These are phyloP conservation scores for Mylabris phalerata DNA, from an alignment of 1,140 invertebrate genomes.

Conservation along the genomic window DNA sequence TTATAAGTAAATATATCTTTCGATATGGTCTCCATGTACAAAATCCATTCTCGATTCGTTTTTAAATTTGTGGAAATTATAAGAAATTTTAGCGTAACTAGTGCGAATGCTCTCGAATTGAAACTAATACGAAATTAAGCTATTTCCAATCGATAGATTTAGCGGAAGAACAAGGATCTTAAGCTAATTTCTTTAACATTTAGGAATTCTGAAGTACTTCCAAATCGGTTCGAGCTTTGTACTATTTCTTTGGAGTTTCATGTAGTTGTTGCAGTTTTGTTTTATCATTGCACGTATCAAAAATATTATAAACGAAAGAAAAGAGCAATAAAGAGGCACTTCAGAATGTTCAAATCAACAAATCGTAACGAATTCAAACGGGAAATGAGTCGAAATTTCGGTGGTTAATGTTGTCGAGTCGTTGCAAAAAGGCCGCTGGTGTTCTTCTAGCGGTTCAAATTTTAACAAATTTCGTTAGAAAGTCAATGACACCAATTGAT, in stretches of 20 bases:
- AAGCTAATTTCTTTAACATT: slow-evolving; percentile 1
- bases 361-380: no score
- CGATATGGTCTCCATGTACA: no score
- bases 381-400: no score
- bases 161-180: slow-evolving; percentile 13
- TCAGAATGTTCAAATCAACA: slow-evolving; percentile 2
- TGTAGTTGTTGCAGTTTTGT: no score
- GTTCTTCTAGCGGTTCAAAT: slow-evolving; percentile 1
- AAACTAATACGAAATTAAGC: background rate
- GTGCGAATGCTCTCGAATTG: no score
- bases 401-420: background rate
- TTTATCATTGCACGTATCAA: background rate
- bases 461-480: background rate
- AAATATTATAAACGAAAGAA: background rate
- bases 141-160: slow-evolving; percentile 1
- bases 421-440: slow-evolving; percentile 7
- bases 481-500: background rate
- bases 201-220: slow-evolving; percentile 12
- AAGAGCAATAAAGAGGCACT: slow-evolving; percentile 5
- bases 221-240: slow-evolving; percentile 7
- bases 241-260: slow-evolving; percentile 4
- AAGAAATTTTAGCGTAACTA: no score
- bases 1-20: no score
- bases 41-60: no score
- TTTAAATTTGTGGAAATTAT: no score